Evolutionary conservation across 2,888 invertebrate genomes (phyloP).

Genomic region (Aethes cnicana): DNA sequence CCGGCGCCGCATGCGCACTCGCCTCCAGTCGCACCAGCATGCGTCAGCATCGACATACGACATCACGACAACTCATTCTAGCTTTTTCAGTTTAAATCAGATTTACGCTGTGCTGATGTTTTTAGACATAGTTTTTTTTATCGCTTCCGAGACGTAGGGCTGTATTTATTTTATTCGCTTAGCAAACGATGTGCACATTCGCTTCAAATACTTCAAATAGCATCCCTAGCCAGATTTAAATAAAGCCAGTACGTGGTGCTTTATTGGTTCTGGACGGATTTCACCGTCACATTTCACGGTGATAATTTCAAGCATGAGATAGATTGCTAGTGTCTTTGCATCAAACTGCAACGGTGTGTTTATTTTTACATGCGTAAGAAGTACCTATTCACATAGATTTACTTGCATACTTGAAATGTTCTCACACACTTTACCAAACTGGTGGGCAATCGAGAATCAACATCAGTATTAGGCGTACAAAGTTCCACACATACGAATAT

Average conservation of each 20-base stretch:
- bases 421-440: conserved; percentile 10
- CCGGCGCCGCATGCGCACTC: conserved; percentile 36
- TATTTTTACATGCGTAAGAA: too few species aligned
- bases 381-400: too few species aligned
- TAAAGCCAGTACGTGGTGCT: conserved; percentile 18
- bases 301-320: conserved; percentile 33
- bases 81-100: conserved; percentile 59
- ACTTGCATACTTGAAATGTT: too few species aligned
- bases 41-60: conserved; percentile 43
- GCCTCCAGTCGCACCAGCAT: conserved; percentile 25
- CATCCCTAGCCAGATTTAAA: conserved; percentile 18
- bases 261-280: conserved; percentile 29
- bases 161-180: conserved; percentile 57
- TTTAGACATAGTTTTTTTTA: conserved; percentile 54
- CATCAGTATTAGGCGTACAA: too few species aligned
- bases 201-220: conserved; percentile 27
- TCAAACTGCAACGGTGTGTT: conserved; percentile 19
- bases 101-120: conserved; percentile 63
- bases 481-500: too few species aligned
- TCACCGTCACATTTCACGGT: conserved; percentile 31
- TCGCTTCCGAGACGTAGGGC: conserved; percentile 59
- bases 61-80: conserved; percentile 61
- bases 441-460: too few species aligned
- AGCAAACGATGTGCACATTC: conserved; percentile 39
- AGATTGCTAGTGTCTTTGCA: conserved; percentile 14